Percentiles rank a stretch among this genome's conserved stretches.
phyloP scores from a whole-genome alignment of 2,797 vertebrate species.

The Pipistrellus pipistrellus region DNA sequence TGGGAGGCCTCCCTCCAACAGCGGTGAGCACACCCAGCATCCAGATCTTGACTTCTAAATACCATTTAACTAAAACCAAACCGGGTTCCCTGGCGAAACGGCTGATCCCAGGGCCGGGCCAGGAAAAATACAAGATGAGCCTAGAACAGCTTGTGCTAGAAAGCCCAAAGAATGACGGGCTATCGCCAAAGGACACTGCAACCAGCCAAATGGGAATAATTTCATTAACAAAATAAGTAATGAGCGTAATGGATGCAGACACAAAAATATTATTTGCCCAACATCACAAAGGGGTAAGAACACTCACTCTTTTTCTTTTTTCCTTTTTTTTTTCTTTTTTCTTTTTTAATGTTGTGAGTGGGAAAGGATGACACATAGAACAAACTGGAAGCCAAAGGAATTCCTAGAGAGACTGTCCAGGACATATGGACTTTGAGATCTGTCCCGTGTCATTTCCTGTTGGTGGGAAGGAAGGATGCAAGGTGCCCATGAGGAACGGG shows the following conservation, averaged over 20 bases:
- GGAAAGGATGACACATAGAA: conserved; percentile 22
- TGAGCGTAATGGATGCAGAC: background rate
- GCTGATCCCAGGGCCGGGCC: background rate
- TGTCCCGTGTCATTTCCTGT: conserved; percentile 52
- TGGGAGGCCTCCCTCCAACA: background rate
- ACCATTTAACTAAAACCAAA: background rate
- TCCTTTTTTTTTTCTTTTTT: no score
- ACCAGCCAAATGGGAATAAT: background rate
- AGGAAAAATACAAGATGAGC: background rate
- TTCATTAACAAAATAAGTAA: conserved; percentile 18
- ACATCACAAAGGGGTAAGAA: background rate
- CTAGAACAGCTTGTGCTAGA: conserved; percentile 49
- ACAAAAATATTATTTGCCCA: background rate
- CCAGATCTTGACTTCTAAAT: conserved; percentile 50
- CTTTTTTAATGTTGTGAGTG: background rate
- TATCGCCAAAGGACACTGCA: background rate
- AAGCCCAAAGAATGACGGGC: conserved; percentile 32
- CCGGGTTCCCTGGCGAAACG: background rate
- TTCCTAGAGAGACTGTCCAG: conserved; percentile 73
- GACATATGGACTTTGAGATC: conserved; percentile 58
- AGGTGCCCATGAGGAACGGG: background rate
- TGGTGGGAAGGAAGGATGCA: background rate
- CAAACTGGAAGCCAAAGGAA: conserved; percentile 50
- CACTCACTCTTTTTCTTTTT: background rate
- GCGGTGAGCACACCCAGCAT: background rate